Percentiles rank a stretch among this genome's conserved stretches.
Conservation (phyloP, 1,140 invertebrate species). For the Lepidurus packardi region DNA sequence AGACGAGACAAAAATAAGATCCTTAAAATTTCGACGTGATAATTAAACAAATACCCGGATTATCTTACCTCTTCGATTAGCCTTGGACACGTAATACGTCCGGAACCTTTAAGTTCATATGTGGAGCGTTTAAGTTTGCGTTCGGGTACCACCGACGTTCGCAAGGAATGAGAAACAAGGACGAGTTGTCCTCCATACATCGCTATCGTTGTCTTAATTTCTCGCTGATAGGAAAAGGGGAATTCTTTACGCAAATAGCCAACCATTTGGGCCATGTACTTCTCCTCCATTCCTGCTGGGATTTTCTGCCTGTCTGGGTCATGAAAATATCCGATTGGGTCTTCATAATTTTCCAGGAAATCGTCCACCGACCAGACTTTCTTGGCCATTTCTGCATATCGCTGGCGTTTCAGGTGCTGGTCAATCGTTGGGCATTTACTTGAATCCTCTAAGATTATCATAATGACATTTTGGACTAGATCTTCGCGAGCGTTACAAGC, state of each 20-base stretch:
- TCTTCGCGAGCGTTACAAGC: slow-evolving; percentile 49
- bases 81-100: not conserved
- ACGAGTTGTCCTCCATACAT: not conserved
- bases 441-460: not conserved
- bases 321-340: slow-evolving; percentile 50
- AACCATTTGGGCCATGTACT: not conserved
- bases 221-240: not conserved
- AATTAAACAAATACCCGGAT: no score
- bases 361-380: slow-evolving; percentile 48
- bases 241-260: not conserved
- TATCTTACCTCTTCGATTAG: not conserved
- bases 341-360: slow-evolving; percentile 53
- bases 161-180: not conserved
- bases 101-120: not conserved
- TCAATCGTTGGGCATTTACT: slow-evolving; percentile 36
- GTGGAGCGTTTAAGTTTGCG: not conserved
- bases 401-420: slow-evolving; percentile 45
- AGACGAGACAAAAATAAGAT: no score
- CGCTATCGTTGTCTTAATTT: not conserved
- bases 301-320: slow-evolving; percentile 43
- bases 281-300: not conserved
- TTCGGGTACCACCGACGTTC: not conserved
- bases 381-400: slow-evolving; percentile 43
- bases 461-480: not conserved
- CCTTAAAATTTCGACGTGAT: no score